Base-by-base conservation (phyloP, 2,888 invertebrate genomes). In the Callyntrura guangdongensis region DNA sequence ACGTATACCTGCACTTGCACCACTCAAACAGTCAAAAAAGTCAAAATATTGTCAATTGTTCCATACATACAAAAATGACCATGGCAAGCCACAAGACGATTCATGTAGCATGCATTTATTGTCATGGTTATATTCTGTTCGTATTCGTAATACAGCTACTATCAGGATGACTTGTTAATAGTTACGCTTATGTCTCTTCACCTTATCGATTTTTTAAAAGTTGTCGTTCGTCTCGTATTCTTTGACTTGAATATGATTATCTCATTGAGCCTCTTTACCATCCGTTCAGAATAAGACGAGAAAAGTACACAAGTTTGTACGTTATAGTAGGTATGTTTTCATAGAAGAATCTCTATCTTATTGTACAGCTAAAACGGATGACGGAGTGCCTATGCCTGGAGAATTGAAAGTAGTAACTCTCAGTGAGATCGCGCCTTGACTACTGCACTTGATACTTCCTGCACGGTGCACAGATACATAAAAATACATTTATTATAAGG, bases 121-220 rank as follows among this genome's bases (percentile, higher is more conserved):
- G 64, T 9, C 64, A 9, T 3, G 64, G 25, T 3, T 45, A 72
- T 45, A 72, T 72, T 72, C 22, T 64, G 5, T n/a, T n/a, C n/a
- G n/a, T n/a, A n/a, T n/a, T n/a, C n/a, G n/a, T 11, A 36, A 36
- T 17, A 17, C 4, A 61, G 11, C n/a, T 61, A 6, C 36, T 36
- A 36, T 36, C 36, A 4, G 36, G 36, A 36, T 36, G 36, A 36
- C 36, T 36, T 36, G 36, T 20, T 9, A 61, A n/a, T 12, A 61
- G 61, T 36, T 22, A 45, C 45, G 8, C 14, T 14, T 14, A 0
- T 20, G 5, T 17, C 14, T 11, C 67, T n/a, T n/a, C 11, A 79
- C n/a, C 56, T 27, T 79, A 79, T 79, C 79, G 79, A 79, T 79
- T 79, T 59, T 59, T 56, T 47, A 56, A 79, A 79, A 27, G 17